These are phyloP conservation scores for Sceloporus undulatus DNA, from an alignment of 2,113 vertebrate species.

Conservation along the genomic window DNA sequence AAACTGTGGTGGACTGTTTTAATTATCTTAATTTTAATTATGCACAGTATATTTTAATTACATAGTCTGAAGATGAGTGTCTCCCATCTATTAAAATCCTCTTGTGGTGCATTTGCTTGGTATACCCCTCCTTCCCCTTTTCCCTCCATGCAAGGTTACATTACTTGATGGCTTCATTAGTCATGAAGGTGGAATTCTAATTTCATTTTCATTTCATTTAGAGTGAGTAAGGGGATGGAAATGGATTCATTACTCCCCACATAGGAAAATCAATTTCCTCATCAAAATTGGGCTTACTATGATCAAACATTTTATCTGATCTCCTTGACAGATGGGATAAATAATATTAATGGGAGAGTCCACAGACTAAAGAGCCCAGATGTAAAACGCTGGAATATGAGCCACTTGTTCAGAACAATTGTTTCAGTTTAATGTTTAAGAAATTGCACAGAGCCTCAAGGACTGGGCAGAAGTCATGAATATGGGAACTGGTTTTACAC, in stretches of 20 bases:
- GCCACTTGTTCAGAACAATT: not conserved
- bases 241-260: slow-evolving; percentile 41
- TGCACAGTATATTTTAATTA: slow-evolving; percentile 72
- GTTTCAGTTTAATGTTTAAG: not conserved
- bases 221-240: slow-evolving; percentile 42
- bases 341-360: slow-evolving; percentile 7
- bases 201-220: slow-evolving; percentile 60
- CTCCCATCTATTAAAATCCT: slow-evolving; percentile 58
- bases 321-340: slow-evolving; percentile 3
- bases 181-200: slow-evolving; percentile 42
- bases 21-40: slow-evolving; percentile 78
- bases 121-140: slow-evolving; percentile 33
- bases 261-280: slow-evolving; percentile 50
- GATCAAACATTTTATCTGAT: not conserved
- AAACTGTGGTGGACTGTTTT: slow-evolving; percentile 60
- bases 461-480: not conserved
- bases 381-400: not conserved
- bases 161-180: slow-evolving; percentile 69
- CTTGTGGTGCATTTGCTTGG: slow-evolving; percentile 54
- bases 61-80: slow-evolving; percentile 58
- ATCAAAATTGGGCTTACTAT: slow-evolving; percentile 34
- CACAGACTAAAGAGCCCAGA: slow-evolving; percentile 3
- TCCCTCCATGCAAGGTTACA: slow-evolving; percentile 57
- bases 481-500: not conserved
- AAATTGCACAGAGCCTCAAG: not conserved